phyloP scores from a whole-genome alignment of 2,113 vertebrate species.

The Grammatotria lemairii region DNA sequence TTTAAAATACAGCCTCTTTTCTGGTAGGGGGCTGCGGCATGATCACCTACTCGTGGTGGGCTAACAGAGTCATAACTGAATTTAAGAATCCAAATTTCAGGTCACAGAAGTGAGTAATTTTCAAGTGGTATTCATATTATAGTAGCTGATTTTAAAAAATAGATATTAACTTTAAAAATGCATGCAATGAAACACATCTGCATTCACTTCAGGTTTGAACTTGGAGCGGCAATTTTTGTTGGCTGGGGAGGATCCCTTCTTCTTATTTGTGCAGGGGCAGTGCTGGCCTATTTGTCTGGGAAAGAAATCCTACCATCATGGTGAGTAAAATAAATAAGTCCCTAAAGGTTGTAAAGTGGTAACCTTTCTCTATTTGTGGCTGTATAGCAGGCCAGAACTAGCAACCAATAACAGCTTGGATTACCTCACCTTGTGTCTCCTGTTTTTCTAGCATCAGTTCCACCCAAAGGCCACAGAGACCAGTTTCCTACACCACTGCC shows the following conservation, averaged over 20 bases:
- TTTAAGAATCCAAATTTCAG: conserved; percentile 83
- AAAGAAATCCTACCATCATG: conserved; percentile 56
- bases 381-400: neutral
- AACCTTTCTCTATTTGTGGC: neutral
- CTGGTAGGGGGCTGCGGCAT: conserved; percentile 83
- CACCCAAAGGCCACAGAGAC: neutral
- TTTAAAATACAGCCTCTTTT: neutral
- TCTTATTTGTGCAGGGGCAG: conserved; percentile 78
- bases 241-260: conserved; percentile 92
- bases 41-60: conserved; percentile 88
- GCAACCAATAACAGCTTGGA: too few species aligned
- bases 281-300: conserved; percentile 77
- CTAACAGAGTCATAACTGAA: conserved; percentile 81
- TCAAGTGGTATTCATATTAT: neutral
- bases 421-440: neutral
- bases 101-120: conserved; percentile 83
- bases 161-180: neutral
- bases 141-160: neutral
- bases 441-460: conserved; percentile 7
- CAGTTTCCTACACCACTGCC: conserved; percentile 16
- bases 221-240: conserved; percentile 89
- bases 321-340: conserved; percentile 1
- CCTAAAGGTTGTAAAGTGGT: neutral
- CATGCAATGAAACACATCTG: neutral
- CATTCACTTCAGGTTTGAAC: conserved; percentile 73